Conservation (phyloP, 2,888 invertebrate genomes). For the Agrotis puta region DNA sequence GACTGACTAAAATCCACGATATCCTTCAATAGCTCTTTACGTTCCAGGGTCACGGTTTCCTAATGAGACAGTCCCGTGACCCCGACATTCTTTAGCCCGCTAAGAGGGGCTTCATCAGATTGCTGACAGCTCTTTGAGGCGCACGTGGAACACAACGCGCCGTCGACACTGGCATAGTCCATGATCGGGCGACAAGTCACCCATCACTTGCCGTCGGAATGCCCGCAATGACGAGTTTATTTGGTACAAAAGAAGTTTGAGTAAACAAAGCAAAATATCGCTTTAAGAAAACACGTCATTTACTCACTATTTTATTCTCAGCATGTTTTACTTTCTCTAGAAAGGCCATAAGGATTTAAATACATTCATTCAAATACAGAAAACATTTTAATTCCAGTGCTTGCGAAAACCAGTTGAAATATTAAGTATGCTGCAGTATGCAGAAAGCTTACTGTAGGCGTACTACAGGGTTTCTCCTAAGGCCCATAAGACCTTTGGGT, state of each 20-base stretch:
- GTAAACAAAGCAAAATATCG: constrained; percentile 14
- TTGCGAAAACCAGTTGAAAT: constrained; percentile 49
- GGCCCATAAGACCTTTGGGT: constrained; percentile 9
- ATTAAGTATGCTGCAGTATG: constrained; percentile 29
- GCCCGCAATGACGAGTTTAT: too few species aligned
- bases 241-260: neutral
- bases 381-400: constrained; percentile 55
- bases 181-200: too few species aligned
- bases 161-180: too few species aligned
- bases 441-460: constrained; percentile 17
- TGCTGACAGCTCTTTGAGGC: too few species aligned
- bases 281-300: constrained; percentile 36
- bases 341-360: constrained; percentile 60
- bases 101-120: too few species aligned
- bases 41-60: too few species aligned
- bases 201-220: too few species aligned
- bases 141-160: too few species aligned
- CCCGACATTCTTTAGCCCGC: too few species aligned
- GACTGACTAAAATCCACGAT: too few species aligned
- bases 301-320: constrained; percentile 46
- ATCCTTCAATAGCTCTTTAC: too few species aligned
- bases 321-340: constrained; percentile 61
- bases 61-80: too few species aligned
- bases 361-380: constrained; percentile 55
- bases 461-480: constrained; percentile 41